A percentile compares a stretch with the other conserved stretches of the same genome.
phyloP scores from a whole-genome alignment of 2,113 vertebrate genomes.

The Xiphophorus couchianus region DNA sequence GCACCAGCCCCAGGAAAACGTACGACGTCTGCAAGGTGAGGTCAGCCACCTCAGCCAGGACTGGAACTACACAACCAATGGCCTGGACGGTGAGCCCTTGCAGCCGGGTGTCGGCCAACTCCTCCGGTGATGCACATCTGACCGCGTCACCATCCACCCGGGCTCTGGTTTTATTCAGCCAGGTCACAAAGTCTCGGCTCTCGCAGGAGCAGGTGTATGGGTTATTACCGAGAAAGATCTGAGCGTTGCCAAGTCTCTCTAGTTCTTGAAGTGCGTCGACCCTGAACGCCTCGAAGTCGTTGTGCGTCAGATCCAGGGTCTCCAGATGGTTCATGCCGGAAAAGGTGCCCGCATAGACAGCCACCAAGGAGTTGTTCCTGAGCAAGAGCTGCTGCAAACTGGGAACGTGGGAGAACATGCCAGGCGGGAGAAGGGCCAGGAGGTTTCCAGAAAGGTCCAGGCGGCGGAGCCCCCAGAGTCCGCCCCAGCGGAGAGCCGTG shows the following conservation, averaged over 20 bases:
- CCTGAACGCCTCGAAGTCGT: constrained; percentile 68
- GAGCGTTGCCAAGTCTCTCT: constrained; percentile 57
- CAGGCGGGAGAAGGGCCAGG: constrained; percentile 60
- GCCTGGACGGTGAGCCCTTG: constrained; percentile 43
- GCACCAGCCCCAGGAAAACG: constrained; percentile 78
- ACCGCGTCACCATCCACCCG: constrained; percentile 72
- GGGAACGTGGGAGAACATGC: constrained; percentile 64
- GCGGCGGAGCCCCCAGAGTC: constrained; percentile 63
- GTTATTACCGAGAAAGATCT: constrained; percentile 77
- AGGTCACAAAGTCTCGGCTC: constrained; percentile 65
- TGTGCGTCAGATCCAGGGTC: constrained; percentile 75
- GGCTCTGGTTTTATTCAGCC: constrained; percentile 74
- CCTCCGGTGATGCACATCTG: constrained; percentile 67
- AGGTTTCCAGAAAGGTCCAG: constrained; percentile 75
- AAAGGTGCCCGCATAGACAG: constrained; percentile 77
- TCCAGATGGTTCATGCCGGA: constrained; percentile 72
- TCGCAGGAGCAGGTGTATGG: constrained; percentile 80
- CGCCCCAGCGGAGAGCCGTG: constrained; percentile 70
- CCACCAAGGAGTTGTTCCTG: constrained; percentile 77
- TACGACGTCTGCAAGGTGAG: constrained; percentile 81
- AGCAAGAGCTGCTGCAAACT: constrained; percentile 72
- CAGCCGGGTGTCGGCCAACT: constrained; percentile 54
- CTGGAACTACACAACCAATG: constrained; percentile 70
- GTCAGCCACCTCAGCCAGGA: constrained; percentile 52
- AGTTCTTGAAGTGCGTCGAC: constrained; percentile 70